A percentile compares a stretch with the other conserved stretches of the same genome.
Evolutionary conservation across 2,113 vertebrate species (phyloP).

Genomic region (Epinephelus fuscoguttatus): DNA sequence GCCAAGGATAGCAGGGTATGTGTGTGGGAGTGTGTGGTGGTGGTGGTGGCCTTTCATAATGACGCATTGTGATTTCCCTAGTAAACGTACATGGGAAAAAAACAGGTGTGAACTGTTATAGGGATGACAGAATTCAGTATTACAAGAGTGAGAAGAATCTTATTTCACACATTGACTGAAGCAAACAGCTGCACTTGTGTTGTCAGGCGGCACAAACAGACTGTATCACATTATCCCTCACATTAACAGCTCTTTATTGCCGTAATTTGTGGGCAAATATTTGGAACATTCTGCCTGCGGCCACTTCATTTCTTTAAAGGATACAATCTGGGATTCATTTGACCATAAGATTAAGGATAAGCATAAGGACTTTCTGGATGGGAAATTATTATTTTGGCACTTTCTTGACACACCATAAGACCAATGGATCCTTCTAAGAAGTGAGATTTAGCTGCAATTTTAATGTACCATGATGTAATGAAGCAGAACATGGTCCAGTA

Average conservation of each 20-base stretch:
- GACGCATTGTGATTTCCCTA: constrained; percentile 41
- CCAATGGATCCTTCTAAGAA: too few species aligned
- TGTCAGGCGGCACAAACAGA: constrained; percentile 4
- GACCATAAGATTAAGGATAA: neutral
- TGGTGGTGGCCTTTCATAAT: neutral
- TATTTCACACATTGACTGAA: constrained; percentile 52
- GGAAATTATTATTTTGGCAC: neutral
- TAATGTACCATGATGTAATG: too few species aligned
- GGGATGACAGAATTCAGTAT: constrained; percentile 31
- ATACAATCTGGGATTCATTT: neutral
- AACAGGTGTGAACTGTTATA: constrained; percentile 53
- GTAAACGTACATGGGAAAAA: constrained; percentile 34
- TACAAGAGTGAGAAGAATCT: constrained; percentile 46
- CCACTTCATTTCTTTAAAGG: neutral
- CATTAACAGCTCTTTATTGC: constrained; percentile 44
- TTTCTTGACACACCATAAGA: too few species aligned
- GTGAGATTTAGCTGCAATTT: too few species aligned
- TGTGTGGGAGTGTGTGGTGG: constrained; percentile 3
- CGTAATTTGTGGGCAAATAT: constrained; percentile 25
- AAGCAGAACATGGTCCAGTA: too few species aligned
- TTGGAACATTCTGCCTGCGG: neutral
- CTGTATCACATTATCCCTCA: constrained; percentile 34
- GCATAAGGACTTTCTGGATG: neutral
- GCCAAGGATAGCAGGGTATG: constrained; percentile 27
- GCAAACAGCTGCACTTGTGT: constrained; percentile 63